Percentiles rank a stretch among this genome's conserved stretches.
Conservation (phyloP, 2,888 invertebrate genomes). For the Cyaniris semiargus region DNA sequence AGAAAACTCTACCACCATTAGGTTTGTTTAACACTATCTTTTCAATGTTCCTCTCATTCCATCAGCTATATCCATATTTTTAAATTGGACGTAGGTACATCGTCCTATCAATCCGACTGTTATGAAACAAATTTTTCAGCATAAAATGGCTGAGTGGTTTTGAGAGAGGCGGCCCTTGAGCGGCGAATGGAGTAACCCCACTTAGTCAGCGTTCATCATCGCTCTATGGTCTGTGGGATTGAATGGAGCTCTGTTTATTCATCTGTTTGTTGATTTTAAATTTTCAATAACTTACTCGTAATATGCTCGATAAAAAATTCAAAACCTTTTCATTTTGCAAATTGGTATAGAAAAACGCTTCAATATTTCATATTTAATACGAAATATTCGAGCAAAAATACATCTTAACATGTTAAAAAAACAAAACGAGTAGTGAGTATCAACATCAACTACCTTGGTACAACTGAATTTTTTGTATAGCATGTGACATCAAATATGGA, state of each 20-base stretch:
- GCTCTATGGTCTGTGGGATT: constrained; percentile 35
- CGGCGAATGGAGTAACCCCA: constrained; percentile 43
- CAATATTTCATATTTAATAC: background rate
- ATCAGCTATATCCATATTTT: background rate
- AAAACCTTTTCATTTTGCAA: constrained; percentile 53
- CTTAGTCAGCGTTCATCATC: constrained; percentile 39
- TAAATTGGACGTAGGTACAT: background rate
- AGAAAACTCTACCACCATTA: background rate
- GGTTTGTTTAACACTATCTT: background rate
- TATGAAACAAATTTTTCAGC: constrained; percentile 43
- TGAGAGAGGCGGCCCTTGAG: constrained; percentile 41
- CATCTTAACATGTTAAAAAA: too few species aligned
- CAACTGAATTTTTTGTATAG: background rate
- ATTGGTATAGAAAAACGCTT: background rate
- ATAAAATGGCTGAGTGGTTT: constrained; percentile 44
- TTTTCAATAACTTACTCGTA: background rate
- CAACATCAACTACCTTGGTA: too few species aligned
- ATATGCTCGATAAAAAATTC: background rate
- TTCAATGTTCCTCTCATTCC: background rate
- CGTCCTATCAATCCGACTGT: constrained; percentile 23
- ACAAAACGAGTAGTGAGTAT: too few species aligned
- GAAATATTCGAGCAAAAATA: background rate
- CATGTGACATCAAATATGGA: background rate
- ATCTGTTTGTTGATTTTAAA: constrained; percentile 10
- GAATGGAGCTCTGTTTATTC: constrained; percentile 29